Percentiles rank a stretch among this genome's conserved stretches.
Conservation (phyloP, 1,140 invertebrate genomes). For the Saccostrea glomerata region DNA sequence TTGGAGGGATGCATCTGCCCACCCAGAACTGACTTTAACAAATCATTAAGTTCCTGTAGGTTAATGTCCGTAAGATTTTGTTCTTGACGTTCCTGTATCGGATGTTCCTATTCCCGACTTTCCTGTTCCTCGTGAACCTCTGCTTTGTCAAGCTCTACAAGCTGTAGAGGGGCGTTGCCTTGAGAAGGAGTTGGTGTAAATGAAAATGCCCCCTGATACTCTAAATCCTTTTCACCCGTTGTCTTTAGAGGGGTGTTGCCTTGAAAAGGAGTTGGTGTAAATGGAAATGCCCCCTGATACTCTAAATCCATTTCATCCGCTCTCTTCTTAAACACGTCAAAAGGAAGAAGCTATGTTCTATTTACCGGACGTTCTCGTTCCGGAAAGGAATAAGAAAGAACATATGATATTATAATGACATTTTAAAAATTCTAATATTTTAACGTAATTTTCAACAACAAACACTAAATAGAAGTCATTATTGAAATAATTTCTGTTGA, state of each 20-base stretch:
- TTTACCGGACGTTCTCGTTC: too few species aligned
- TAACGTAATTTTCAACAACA: neutral
- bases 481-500: neutral
- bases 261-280: too few species aligned
- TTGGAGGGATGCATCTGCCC: too few species aligned
- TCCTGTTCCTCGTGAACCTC: neutral
- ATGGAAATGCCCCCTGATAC: too few species aligned
- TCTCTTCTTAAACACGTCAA: neutral
- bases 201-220: neutral
- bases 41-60: too few species aligned
- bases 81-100: too few species aligned
- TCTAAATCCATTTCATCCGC: too few species aligned
- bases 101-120: neutral
- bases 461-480: too few species aligned
- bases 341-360: neutral
- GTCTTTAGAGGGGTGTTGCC: too few species aligned
- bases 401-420: neutral
- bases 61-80: too few species aligned
- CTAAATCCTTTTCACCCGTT: too few species aligned
- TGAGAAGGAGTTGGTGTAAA: neutral
- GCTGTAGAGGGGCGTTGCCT: neutral
- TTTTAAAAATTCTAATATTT: neutral
- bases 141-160: neutral
- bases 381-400: neutral
- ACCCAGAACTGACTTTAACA: too few species aligned